Percentiles rank a stretch among this genome's conserved stretches.
Conservation (phyloP, 2,888 invertebrate genomes). For the Cantharis lateralis region DNA sequence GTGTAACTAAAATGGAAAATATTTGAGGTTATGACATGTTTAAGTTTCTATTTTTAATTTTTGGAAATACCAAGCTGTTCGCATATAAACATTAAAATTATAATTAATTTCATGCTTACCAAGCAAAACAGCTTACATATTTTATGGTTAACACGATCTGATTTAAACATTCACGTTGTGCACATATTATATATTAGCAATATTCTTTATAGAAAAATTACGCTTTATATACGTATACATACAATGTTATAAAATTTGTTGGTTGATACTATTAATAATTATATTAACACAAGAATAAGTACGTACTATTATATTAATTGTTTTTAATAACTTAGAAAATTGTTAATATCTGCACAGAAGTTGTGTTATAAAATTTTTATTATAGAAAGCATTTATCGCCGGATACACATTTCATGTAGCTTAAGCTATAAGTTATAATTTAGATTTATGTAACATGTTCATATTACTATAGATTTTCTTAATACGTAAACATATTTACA, state of each 20-base stretch:
- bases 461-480: slow-evolving; percentile 33
- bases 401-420: slow-evolving; percentile 41
- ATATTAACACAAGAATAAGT: neutral
- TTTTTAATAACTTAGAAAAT: slow-evolving; percentile 29
- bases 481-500: slow-evolving; percentile 40
- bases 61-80: neutral
- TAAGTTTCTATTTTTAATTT: neutral
- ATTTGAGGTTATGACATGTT: neutral
- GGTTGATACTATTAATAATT: neutral
- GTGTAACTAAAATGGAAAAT: too few relatives aligned
- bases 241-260: neutral
- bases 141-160: neutral
- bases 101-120: neutral
- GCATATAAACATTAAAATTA: neutral
- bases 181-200: neutral
- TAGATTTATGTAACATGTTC: slow-evolving; percentile 45
- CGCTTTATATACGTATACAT: neutral
- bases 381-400: slow-evolving; percentile 39
- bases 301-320: neutral
- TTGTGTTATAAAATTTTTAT: slow-evolving; percentile 41
- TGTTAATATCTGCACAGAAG: slow-evolving; percentile 38
- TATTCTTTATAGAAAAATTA: neutral
- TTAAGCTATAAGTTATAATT: slow-evolving; percentile 45
- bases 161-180: neutral
- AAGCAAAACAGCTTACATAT: neutral